Percentiles rank a stretch among this genome's conserved stretches.
Evolutionary conservation across 1,140 invertebrate genomes (phyloP).

Genomic region (Nebria ingens): DNA sequence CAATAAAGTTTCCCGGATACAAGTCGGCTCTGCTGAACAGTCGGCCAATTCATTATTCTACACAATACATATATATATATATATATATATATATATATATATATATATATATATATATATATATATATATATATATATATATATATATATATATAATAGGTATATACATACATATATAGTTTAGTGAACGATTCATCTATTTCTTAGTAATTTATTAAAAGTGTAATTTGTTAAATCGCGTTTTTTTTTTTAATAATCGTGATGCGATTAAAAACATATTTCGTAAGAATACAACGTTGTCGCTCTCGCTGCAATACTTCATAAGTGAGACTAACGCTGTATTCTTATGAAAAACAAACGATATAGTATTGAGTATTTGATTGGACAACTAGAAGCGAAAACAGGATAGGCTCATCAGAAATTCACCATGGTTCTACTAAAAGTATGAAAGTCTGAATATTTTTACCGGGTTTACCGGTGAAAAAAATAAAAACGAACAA

Average conservation of each 20-base stretch:
- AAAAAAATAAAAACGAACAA: conserved; percentile 8
- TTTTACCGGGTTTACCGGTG: background rate
- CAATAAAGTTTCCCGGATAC: conserved; percentile 36
- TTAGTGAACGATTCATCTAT: too few relatives aligned
- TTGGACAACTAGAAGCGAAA: background rate
- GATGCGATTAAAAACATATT: too few relatives aligned
- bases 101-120: background rate
- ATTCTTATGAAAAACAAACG: too few relatives aligned
- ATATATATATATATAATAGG: too few relatives aligned
- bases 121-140: conserved; percentile 6
- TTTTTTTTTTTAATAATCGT: too few relatives aligned
- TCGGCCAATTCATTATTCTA: conserved; percentile 19
- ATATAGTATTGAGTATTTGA: conserved; percentile 2
- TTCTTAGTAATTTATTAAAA: too few relatives aligned
- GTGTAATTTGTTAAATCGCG: too few relatives aligned
- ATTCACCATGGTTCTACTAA: background rate
- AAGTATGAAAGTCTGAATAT: conserved; percentile 8
- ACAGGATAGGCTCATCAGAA: conserved; percentile 4
- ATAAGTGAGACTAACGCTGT: too few relatives aligned
- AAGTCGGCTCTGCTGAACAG: conserved; percentile 27
- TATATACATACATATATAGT: too few relatives aligned
- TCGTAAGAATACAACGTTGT: too few relatives aligned
- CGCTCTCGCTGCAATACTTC: too few relatives aligned
- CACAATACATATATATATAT: background rate
- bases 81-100: background rate